Percentiles rank a stretch among this genome's conserved stretches.
phyloP scores from a whole-genome alignment of 1,140 invertebrate genomes.

The Drosophila baimaii region DNA sequence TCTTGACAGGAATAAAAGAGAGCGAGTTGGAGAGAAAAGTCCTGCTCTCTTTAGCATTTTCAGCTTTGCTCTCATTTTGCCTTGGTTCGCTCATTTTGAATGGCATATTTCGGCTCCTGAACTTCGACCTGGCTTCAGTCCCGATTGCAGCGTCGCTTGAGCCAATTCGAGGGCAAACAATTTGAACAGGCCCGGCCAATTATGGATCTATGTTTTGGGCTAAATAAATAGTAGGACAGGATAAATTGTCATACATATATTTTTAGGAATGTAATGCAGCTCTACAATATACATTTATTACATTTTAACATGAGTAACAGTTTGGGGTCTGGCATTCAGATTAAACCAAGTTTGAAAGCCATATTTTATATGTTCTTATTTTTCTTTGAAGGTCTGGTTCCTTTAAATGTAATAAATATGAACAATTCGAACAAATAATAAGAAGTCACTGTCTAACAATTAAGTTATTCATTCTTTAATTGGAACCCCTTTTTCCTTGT shows the following conservation, averaged over 20 bases:
- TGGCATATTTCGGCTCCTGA: neutral
- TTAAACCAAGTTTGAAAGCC: no score
- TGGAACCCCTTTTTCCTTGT: neutral
- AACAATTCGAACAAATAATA: neutral
- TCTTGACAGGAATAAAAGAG: neutral
- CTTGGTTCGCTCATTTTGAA: neutral
- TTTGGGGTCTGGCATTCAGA: no score
- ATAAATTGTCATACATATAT: neutral
- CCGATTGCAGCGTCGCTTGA: slow-evolving; percentile 23
- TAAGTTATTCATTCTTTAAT: neutral
- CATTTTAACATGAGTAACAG: no score
- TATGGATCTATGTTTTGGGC: neutral
- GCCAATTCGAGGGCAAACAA: slow-evolving; percentile 11
- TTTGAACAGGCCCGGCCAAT: slow-evolving; percentile 10
- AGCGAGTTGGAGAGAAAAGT: neutral
- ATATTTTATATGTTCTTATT: no score
- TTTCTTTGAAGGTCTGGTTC: no score
- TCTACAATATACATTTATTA: no score
- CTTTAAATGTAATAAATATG: no score
- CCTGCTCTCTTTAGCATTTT: neutral
- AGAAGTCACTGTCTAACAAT: neutral
- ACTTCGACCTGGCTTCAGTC: slow-evolving; percentile 25
- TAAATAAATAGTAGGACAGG: slow-evolving; percentile 2
- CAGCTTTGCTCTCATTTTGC: slow-evolving; percentile 19
- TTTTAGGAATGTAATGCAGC: no score